Conservation (phyloP, 2,113 vertebrate species). For the Monopterus albus region DNA sequence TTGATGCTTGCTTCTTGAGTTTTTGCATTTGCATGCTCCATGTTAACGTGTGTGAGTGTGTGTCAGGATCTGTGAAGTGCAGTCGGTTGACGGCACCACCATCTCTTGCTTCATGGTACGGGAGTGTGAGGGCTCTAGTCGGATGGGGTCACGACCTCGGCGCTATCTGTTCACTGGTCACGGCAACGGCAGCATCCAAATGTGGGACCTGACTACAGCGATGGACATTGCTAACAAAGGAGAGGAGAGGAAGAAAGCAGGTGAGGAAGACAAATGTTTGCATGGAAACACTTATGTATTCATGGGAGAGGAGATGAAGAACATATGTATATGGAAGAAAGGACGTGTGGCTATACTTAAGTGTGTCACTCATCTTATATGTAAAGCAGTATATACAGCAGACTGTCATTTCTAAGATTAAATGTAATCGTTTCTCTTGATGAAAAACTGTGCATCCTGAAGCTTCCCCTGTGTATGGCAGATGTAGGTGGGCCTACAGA, state of each 20-base stretch:
- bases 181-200: slow-evolving; percentile 96
- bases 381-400: not conserved
- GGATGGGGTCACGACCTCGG: slow-evolving; percentile 95
- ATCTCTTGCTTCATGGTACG: slow-evolving; percentile 94
- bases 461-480: slow-evolving; percentile 57
- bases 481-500: slow-evolving; percentile 94
- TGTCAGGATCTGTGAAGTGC: slow-evolving; percentile 95
- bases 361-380: no score
- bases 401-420: not conserved
- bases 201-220: slow-evolving; percentile 98
- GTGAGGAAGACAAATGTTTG: slow-evolving; percentile 55
- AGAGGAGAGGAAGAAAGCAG: slow-evolving; percentile 87
- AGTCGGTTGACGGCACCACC: slow-evolving; percentile 94
- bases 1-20: not conserved
- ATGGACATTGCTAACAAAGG: slow-evolving; percentile 95
- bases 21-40: not conserved
- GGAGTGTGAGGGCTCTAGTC: slow-evolving; percentile 96
- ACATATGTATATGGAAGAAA: no score
- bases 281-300: no score
- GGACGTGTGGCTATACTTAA: no score
- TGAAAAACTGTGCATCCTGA: slow-evolving; percentile 1
- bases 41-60: slow-evolving; percentile 14
- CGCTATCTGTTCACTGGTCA: slow-evolving; percentile 97
- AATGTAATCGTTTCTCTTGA: not conserved
- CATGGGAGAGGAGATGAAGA: no score